Evolutionary conservation across 2,797 vertebrate genomes (phyloP).

Genomic region (Ctenochaetus hawaiiensis): DNA sequence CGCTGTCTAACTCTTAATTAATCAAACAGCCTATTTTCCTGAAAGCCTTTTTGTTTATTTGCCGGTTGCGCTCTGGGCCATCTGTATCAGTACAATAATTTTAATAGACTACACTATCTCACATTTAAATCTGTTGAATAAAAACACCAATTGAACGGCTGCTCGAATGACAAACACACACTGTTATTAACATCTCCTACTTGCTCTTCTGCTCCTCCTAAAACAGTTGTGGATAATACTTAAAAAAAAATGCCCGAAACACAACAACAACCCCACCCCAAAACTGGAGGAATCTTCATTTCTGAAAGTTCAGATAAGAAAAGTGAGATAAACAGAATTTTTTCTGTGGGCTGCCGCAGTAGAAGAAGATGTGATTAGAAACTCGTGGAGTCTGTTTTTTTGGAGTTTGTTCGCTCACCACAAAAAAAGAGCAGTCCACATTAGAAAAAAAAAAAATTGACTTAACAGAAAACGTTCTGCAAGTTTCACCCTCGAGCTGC

Average conservation of each 20-base stretch:
- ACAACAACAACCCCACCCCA: neutral
- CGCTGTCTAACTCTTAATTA: conserved; percentile 52
- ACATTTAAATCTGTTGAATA: conserved; percentile 32
- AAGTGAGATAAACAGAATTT: conserved; percentile 24
- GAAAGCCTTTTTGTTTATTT: conserved; percentile 52
- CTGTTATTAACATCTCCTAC: conserved; percentile 21
- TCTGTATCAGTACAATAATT: conserved; percentile 42
- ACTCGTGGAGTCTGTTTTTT: conserved; percentile 14
- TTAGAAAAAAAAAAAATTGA: neutral
- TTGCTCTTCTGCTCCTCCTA: neutral
- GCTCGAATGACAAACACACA: conserved; percentile 23
- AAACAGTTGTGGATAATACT: neutral
- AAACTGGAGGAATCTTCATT: conserved; percentile 12
- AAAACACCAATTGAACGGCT: conserved; percentile 27
- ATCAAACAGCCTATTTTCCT: conserved; percentile 48
- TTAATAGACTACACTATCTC: conserved; percentile 55
- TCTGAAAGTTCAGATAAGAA: conserved; percentile 42
- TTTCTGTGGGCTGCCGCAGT: neutral
- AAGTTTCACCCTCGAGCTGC: conserved; percentile 46
- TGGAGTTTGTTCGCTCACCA: conserved; percentile 17
- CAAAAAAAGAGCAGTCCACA: conserved; percentile 15
- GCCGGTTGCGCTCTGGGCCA: conserved; percentile 35
- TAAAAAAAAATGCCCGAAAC: neutral
- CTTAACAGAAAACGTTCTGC: conserved; percentile 37
- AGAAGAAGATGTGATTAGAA: conserved; percentile 19